phyloP scores from a whole-genome alignment of 1,140 invertebrate species.

The Lepidurus apus region DNA sequence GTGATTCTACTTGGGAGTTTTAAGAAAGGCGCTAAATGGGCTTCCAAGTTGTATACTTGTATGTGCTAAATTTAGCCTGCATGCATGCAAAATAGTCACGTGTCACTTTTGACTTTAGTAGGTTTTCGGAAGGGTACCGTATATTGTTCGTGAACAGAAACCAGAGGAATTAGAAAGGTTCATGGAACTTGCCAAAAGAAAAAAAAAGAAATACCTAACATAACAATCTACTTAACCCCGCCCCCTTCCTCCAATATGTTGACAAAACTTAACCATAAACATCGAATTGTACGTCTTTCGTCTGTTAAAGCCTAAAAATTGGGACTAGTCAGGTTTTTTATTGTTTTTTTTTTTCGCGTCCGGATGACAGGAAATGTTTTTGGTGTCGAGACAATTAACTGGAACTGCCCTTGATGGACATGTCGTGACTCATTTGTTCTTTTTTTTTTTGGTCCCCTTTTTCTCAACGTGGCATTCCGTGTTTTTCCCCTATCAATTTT shows the following conservation, averaged over 20 bases:
- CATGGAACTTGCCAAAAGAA: background rate
- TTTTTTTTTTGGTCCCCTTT: background rate
- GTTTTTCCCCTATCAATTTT: constrained; percentile 13
- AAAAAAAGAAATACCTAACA: background rate
- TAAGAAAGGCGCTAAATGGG: constrained; percentile 7
- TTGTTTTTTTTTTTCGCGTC: background rate
- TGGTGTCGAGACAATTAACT: background rate
- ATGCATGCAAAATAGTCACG: constrained; percentile 17
- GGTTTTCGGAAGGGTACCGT: background rate
- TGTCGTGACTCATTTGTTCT: background rate
- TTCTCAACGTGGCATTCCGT: constrained; percentile 18
- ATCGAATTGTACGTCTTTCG: constrained; percentile 10
- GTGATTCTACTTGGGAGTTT: background rate
- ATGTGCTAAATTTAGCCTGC: background rate
- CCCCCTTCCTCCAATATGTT: background rate
- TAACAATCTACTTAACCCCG: background rate
- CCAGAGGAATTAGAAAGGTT: background rate
- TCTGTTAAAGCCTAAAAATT: background rate
- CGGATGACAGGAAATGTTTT: background rate
- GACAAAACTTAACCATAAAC: background rate
- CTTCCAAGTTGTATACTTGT: constrained; percentile 1
- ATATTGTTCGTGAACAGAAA: background rate
- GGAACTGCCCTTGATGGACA: constrained; percentile 8
- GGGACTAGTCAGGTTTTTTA: background rate
- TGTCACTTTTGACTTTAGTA: background rate